Percentiles rank a stretch among this genome's conserved stretches.
phyloP scores from a whole-genome alignment of 2,797 vertebrate species.

The Rhinogobio ventralis region DNA sequence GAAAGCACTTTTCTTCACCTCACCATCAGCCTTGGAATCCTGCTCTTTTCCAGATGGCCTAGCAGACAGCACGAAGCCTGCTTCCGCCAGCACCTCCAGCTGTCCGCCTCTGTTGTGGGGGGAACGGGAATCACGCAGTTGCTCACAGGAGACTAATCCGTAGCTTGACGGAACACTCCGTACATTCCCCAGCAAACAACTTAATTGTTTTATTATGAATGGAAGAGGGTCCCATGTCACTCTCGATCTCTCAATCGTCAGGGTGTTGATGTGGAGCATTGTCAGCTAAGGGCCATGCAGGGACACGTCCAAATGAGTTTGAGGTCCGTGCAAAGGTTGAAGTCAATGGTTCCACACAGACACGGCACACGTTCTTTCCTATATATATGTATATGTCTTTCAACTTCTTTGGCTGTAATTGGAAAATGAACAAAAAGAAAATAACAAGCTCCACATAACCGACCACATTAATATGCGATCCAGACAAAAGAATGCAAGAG shows the following conservation, averaged over 20 bases:
- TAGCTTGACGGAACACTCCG: conserved; percentile 66
- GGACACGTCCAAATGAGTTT: conserved; percentile 11
- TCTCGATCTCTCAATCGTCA: conserved; percentile 48
- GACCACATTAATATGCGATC: conserved; percentile 52
- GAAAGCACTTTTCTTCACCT: conserved; percentile 82
- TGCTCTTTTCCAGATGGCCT: conserved; percentile 80
- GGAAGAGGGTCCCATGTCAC: conserved; percentile 20
- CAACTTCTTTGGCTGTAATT: conserved; percentile 33
- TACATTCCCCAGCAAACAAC: conserved; percentile 59
- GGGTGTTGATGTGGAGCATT: conserved; percentile 46
- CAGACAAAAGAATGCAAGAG: conserved; percentile 45
- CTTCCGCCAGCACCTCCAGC: conserved; percentile 73
- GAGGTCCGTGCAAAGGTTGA: conserved; percentile 18
- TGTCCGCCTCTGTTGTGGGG: conserved; percentile 68
- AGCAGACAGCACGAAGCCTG: conserved; percentile 69
- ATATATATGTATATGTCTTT: conserved; percentile 15
- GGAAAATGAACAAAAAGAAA: conserved; percentile 45
- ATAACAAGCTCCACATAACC: conserved; percentile 37
- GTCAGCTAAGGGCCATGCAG: conserved; percentile 15
- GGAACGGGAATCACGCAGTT: conserved; percentile 69
- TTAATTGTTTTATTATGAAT: conserved; percentile 69
- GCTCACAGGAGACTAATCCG: conserved; percentile 70
- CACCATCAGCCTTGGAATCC: conserved; percentile 74
- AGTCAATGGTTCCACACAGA: conserved; percentile 6
- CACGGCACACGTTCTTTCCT: background rate